Percentiles rank a stretch among this genome's conserved stretches.
These are phyloP conservation scores for Ectropis crepuscularia DNA, from an alignment of 2,888 invertebrate species.

Conservation along the genomic window DNA sequence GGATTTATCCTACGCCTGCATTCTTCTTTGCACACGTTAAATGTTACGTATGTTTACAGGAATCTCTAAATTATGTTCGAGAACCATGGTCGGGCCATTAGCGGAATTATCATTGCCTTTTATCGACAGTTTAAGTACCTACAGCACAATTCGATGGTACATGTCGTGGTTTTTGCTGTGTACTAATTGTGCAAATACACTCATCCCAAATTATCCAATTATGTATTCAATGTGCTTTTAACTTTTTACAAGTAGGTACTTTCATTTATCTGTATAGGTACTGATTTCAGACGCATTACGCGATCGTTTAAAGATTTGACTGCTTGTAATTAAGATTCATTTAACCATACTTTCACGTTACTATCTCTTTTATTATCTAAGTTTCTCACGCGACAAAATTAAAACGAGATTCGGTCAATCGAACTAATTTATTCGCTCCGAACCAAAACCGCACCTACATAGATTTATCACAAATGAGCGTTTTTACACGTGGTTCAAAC, in stretches of 20 bases:
- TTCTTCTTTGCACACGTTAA: conserved; percentile 47
- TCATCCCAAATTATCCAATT: conserved; percentile 72
- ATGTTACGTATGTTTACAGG: conserved; percentile 48
- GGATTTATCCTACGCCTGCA: background rate
- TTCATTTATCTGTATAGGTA: conserved; percentile 47
- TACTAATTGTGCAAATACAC: conserved; percentile 68
- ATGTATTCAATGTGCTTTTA: conserved; percentile 51
- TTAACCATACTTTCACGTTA: conserved; percentile 58
- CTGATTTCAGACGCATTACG: conserved; percentile 58
- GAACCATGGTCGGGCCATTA: conserved; percentile 56
- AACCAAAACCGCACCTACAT: conserved; percentile 70
- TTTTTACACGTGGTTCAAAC: conserved; percentile 64
- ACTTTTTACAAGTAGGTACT: conserved; percentile 49
- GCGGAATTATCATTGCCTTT: conserved; percentile 56
- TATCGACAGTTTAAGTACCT: conserved; percentile 53
- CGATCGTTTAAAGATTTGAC: conserved; percentile 43
- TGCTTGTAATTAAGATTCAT: conserved; percentile 50
- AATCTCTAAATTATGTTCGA: conserved; percentile 37
- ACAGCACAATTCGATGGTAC: conserved; percentile 50
- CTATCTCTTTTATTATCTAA: conserved; percentile 53
- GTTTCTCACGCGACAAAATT: conserved; percentile 74
- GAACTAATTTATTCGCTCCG: conserved; percentile 71
- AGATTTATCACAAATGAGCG: conserved; percentile 69
- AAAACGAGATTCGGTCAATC: conserved; percentile 68
- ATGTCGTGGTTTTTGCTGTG: conserved; percentile 64